Percentiles rank a stretch among this genome's conserved stretches.
Evolutionary conservation across 2,888 invertebrate species (phyloP).

Genomic region (Alitta virens): DNA sequence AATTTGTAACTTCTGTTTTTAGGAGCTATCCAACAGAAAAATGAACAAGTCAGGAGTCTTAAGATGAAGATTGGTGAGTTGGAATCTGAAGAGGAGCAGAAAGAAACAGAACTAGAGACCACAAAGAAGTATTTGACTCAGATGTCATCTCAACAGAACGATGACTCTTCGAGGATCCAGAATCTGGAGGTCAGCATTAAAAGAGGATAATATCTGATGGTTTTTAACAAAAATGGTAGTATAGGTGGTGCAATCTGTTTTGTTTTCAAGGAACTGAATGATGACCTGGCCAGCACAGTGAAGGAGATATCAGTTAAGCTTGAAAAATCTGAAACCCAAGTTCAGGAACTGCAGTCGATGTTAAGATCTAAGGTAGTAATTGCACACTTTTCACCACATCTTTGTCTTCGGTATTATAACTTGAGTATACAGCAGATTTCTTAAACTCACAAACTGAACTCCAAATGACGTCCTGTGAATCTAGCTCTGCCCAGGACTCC

Average conservation of each 20-base stretch:
- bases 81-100: slow-evolving; percentile 33
- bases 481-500: no score
- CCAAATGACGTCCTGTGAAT: no score
- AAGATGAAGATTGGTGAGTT: slow-evolving; percentile 31
- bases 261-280: slow-evolving; percentile 34
- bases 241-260: not conserved
- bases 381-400: no score
- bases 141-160: slow-evolving; percentile 33
- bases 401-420: no score
- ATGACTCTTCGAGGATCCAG: slow-evolving; percentile 29
- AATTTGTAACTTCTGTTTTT: no score
- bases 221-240: no score
- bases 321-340: slow-evolving; percentile 39
- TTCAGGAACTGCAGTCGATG: slow-evolving; percentile 38
- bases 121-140: slow-evolving; percentile 33
- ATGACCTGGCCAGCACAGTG: slow-evolving; percentile 31
- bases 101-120: slow-evolving; percentile 34
- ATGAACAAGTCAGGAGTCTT: slow-evolving; percentile 34
- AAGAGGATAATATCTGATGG: no score
- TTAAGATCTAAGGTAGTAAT: slow-evolving; percentile 23
- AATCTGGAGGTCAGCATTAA: slow-evolving; percentile 25
- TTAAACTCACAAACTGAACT: no score
- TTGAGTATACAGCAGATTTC: no score
- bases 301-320: slow-evolving; percentile 35
- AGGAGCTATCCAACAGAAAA: slow-evolving; percentile 33